Evolutionary conservation across 2,888 invertebrate species (phyloP), one percentile per base, ranked within the genome.

Genomic region (Volucella inanis): DNA sequence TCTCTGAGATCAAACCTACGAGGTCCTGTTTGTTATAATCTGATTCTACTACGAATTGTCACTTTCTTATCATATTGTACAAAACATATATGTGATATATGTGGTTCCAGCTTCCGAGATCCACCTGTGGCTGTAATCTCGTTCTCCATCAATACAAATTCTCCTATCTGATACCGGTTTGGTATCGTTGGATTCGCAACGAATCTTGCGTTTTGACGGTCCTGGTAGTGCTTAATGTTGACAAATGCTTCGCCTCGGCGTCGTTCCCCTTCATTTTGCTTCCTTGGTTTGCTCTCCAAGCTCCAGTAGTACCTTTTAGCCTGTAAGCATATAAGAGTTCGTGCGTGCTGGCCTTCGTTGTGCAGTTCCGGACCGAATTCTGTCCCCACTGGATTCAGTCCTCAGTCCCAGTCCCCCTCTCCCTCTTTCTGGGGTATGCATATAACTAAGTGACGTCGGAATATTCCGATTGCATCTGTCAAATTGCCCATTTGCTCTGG

Each of bases 61-160:
- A 22, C 18, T 22, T 22, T 22, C 3, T 2, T 22, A 22, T 3
- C 18, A 22, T 22, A 22, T 22, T 22, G 3, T 22, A 22, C 18
- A 18, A n/a, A n/a, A 18, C 2, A 18, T 2, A 18, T 18, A 2
- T 18, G 18, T 18, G 1, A 18, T 18, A 2, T 18, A 18, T 18
- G 18, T 18, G 18, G 2, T 6, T 75, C 78, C 39, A 82, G 50
- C 18, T 81, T 74, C 15, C 68, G 62, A 3, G 22, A 52, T 8
- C 14, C 74, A 6, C 77, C 68, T 8, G 65, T 72, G 31, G 15
- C 41, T 11, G 41, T 6, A 14, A 4, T n/a, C 8, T 39, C 57
- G 9, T n/a, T 57, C 39, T 57, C 57, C 12, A 57, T 12, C 10
- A 57, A 15, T 0, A 57, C 15, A 18, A 18, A 39, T n/a, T 57